Conservation (phyloP, 2,113 vertebrate species). For the Cyphomyrus plagiostoma region DNA sequence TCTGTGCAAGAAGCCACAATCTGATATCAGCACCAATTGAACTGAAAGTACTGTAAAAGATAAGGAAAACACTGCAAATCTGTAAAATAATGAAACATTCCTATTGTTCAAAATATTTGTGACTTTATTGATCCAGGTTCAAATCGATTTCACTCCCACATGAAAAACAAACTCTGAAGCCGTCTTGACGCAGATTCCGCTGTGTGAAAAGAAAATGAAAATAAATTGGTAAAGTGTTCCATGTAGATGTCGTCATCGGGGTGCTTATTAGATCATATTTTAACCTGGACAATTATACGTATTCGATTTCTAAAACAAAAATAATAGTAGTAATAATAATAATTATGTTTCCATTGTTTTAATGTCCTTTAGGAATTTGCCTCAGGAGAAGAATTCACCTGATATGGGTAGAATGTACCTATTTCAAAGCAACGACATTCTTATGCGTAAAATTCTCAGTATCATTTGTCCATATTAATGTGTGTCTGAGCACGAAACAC, state of each 20-base stretch:
- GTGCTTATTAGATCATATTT: not conserved
- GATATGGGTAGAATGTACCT: not conserved
- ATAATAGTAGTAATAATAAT: no score
- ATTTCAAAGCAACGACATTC: not conserved
- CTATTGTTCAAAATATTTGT: not conserved
- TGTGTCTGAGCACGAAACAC: not conserved
- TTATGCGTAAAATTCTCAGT: not conserved
- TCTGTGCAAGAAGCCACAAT: not conserved
- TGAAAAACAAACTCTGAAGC: not conserved
- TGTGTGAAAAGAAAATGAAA: not conserved
- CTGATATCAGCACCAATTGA: not conserved
- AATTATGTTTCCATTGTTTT: not conserved
- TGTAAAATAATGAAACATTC: not conserved
- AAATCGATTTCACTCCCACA: not conserved
- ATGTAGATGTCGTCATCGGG: not conserved
- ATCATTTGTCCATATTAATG: not conserved
- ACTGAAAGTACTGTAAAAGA: not conserved
- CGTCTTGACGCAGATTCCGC: not conserved
- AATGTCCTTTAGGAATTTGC: not conserved
- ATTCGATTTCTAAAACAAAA: not conserved
- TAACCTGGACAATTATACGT: not conserved
- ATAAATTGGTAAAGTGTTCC: not conserved
- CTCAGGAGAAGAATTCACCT: not conserved
- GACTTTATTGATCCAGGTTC: not conserved
- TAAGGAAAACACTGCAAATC: not conserved